Conservation (phyloP, 2,797 vertebrate species). For the Danionella dracula region DNA sequence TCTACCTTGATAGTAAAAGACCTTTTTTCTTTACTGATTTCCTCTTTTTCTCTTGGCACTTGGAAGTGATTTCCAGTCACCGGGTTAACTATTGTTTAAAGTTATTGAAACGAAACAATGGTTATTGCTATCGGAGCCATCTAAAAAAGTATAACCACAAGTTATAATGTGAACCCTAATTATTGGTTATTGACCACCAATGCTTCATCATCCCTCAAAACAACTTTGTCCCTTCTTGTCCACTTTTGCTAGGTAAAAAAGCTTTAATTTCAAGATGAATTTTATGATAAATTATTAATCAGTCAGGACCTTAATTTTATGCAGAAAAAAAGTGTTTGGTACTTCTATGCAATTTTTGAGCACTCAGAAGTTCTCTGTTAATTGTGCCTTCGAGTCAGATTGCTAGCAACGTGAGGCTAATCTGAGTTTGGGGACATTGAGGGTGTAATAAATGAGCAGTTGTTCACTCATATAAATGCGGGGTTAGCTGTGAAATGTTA, state of each 20-base stretch:
- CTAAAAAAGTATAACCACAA: slow-evolving; percentile 54
- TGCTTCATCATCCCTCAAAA: slow-evolving; percentile 41
- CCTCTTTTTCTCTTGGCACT: background rate
- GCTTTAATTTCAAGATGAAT: slow-evolving; percentile 52
- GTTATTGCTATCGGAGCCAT: slow-evolving; percentile 51
- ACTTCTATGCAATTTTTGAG: slow-evolving; percentile 48
- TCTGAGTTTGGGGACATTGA: slow-evolving; percentile 27
- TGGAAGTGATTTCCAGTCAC: slow-evolving; percentile 14
- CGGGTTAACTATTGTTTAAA: slow-evolving; percentile 37
- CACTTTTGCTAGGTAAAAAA: slow-evolving; percentile 12
- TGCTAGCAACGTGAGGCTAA: slow-evolving; percentile 10
- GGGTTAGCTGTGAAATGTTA: slow-evolving; percentile 22
- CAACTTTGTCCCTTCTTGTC: slow-evolving; percentile 4
- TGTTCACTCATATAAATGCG: no score
- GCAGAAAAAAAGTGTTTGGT: slow-evolving; percentile 52
- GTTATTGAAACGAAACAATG: slow-evolving; percentile 41
- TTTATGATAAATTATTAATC: slow-evolving; percentile 57
- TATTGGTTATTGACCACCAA: slow-evolving; percentile 47
- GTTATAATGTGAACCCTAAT: slow-evolving; percentile 53
- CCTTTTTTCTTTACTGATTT: background rate
- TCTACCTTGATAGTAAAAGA: slow-evolving; percentile 42
- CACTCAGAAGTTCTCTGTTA: slow-evolving; percentile 51
- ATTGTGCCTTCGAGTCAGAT: slow-evolving; percentile 53
- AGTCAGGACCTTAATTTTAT: slow-evolving; percentile 48
- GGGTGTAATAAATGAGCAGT: background rate